Evolutionary conservation across 2,888 invertebrate species (phyloP).

Genomic region (Melinopterus prodromus): DNA sequence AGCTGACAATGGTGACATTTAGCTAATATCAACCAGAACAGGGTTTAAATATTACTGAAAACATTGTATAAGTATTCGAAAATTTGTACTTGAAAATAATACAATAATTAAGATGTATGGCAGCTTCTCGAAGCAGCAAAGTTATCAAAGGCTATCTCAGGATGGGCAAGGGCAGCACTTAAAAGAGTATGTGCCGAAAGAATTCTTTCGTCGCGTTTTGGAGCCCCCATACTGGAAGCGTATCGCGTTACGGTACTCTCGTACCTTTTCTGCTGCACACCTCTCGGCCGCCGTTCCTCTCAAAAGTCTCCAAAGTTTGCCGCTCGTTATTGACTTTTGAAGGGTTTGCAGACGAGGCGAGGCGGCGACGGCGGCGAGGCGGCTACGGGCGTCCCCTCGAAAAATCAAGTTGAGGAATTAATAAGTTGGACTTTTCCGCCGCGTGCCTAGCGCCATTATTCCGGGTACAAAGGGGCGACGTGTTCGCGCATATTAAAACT

Average conservation of each 20-base stretch:
- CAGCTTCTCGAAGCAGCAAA: no score
- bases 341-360: not conserved
- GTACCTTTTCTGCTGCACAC: not conserved
- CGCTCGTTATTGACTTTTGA: not conserved
- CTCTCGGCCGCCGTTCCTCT: not conserved
- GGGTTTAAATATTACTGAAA: no score
- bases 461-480: constrained; percentile 22
- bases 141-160: no score
- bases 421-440: constrained; percentile 17
- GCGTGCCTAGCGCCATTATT: constrained; percentile 12
- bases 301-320: not conserved
- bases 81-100: no score
- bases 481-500: constrained; percentile 21
- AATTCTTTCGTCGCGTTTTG: no score
- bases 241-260: not conserved
- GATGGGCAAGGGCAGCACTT: no score
- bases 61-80: no score
- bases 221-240: not conserved
- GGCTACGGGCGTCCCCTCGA: not conserved
- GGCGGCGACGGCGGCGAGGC: not conserved
- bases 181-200: no score
- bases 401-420: constrained; percentile 24
- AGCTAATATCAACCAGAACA: no score
- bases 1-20: no score
- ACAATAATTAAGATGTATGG: no score